Evolutionary conservation across 2,888 invertebrate genomes (phyloP).

Genomic region (Gymnoscelis rufifasciata): DNA sequence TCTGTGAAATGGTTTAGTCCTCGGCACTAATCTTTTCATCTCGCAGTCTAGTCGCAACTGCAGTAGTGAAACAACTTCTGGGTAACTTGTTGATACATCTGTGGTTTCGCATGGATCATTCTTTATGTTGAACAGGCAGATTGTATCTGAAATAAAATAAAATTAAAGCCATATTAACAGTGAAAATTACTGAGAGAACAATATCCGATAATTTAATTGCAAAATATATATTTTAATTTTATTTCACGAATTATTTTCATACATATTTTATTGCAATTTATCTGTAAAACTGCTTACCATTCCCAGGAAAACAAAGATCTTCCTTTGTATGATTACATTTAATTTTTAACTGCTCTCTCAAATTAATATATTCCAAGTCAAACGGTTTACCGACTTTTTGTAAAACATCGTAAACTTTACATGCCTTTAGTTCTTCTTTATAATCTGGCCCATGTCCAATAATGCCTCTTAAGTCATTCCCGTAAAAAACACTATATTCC

Average conservation of each 20-base stretch:
- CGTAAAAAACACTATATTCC: slow-evolving; percentile 46
- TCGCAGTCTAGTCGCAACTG: slow-evolving; percentile 38
- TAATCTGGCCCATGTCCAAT: slow-evolving; percentile 50
- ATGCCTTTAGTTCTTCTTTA: slow-evolving; percentile 38
- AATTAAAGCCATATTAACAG: too few species aligned
- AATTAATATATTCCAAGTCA: slow-evolving; percentile 28
- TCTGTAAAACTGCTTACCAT: slow-evolving; percentile 51
- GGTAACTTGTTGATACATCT: slow-evolving; percentile 44
- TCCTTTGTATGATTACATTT: slow-evolving; percentile 33
- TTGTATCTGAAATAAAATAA: slow-evolving; percentile 11
- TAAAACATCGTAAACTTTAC: slow-evolving; percentile 44
- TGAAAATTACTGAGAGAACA: too few species aligned
- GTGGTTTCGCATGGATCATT: slow-evolving; percentile 59
- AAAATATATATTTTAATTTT: too few species aligned
- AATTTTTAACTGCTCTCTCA: slow-evolving; percentile 43
- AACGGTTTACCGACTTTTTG: slow-evolving; percentile 38
- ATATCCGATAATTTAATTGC: too few species aligned
- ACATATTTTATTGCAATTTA: too few species aligned
- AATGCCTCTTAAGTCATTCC: slow-evolving; percentile 44
- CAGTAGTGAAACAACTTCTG: slow-evolving; percentile 44
- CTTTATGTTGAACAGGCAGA: slow-evolving; percentile 57
- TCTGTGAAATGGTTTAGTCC: slow-evolving; percentile 41
- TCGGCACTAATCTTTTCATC: slow-evolving; percentile 42
- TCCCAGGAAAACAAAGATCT: slow-evolving; percentile 45
- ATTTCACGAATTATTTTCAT: too few species aligned